A percentile compares a stretch with the other conserved stretches of the same genome.
Conservation (phyloP, 2,888 invertebrate genomes). For the Glomeris marginata region DNA sequence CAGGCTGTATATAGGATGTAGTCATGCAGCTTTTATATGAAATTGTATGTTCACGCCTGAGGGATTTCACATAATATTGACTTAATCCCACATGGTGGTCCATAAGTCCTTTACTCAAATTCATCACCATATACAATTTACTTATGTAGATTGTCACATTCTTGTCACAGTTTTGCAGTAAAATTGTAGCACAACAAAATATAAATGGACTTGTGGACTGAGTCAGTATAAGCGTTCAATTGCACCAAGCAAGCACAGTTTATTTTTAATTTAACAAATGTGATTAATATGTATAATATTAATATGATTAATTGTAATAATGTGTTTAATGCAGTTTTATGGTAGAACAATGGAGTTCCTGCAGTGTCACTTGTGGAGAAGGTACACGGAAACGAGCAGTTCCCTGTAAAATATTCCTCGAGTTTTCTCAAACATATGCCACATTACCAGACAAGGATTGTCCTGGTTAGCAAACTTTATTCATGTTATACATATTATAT, state of each 20-base stretch:
- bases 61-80: no score
- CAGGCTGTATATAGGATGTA: no score
- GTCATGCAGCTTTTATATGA: no score
- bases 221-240: not conserved
- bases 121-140: no score
- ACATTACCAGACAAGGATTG: slow-evolving; percentile 77
- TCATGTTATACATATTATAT: no score
- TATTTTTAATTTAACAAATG: not conserved
- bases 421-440: slow-evolving; percentile 76
- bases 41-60: no score
- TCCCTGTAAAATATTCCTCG: slow-evolving; percentile 87
- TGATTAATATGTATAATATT: not conserved
- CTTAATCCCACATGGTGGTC: no score
- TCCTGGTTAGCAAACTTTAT: slow-evolving; percentile 38
- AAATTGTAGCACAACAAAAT: not conserved
- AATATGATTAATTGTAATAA: not conserved
- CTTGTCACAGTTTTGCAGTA: no score
- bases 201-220: not conserved
- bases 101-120: no score
- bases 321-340: slow-evolving; percentile 51
- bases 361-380: slow-evolving; percentile 81
- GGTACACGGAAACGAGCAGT: slow-evolving; percentile 72
- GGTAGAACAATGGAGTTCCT: slow-evolving; percentile 82
- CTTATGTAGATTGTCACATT: no score
- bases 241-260: not conserved